These are phyloP conservation scores for Calidris pygmaea DNA, from an alignment of 2,113 vertebrate genomes.

Conservation along the genomic window DNA sequence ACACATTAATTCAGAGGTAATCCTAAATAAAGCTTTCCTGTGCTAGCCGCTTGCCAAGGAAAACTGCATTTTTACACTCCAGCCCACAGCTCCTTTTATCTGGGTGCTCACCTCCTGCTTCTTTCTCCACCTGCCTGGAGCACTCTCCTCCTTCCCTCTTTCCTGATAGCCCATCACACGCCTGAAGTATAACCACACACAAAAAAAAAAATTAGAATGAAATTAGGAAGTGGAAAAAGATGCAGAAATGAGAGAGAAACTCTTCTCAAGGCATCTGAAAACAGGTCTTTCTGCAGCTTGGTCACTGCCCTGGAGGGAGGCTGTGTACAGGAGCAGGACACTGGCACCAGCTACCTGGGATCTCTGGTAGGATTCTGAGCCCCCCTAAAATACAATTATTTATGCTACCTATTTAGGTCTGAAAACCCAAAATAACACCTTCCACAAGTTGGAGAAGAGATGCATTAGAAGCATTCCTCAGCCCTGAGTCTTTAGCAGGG, in stretches of 20 bases:
- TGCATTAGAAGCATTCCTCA: neutral
- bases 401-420: neutral
- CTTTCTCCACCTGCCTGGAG: neutral
- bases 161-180: neutral
- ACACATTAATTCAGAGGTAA: neutral
- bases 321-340: neutral
- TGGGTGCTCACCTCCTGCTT: neutral
- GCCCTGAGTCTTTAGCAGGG: neutral
- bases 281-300: neutral
- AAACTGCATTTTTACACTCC: neutral
- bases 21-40: neutral
- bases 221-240: neutral
- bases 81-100: neutral
- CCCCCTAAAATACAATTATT: neutral
- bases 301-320: neutral
- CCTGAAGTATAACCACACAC: neutral
- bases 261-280: neutral
- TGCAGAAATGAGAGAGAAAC: neutral
- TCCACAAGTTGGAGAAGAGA: neutral
- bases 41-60: neutral
- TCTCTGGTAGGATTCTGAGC: neutral
- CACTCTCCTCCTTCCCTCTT: neutral
- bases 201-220: neutral
- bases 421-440: neutral
- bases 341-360: neutral